Evolutionary conservation across 2,113 vertebrate species (phyloP), one percentile per base, ranked within the genome.

Genomic region (Nipponia nippon): DNA sequence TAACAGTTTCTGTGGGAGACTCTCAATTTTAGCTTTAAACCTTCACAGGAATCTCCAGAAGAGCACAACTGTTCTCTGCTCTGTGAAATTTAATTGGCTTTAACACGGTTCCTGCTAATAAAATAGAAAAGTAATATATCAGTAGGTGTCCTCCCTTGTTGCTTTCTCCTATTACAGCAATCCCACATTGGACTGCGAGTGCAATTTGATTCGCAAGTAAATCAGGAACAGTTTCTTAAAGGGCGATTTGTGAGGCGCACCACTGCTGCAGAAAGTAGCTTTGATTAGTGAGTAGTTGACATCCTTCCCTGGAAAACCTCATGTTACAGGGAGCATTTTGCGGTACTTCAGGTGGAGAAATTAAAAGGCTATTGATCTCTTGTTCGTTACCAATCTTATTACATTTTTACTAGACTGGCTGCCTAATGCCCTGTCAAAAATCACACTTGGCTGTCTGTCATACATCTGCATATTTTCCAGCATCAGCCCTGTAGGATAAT

Each of bases 1-100:
- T 97, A 97, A 95, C 89, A 21, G 65, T 87, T 97, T 95, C 96
- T 94, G 89, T 91, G 83, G 94, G 94, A 95, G 87, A 89, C 93
- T 75, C 83, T 96, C 86, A 93, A 94, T 91, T 96, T 95, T 87
- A 89, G 87, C 66, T 94, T 91, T 89, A 97, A 95, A 87, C 89
- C 96, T 96, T 97, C 87, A 85, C 94, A 77, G 95, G 96, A 85
- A 91, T 97, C 87, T 94, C 56, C 81, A 95, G 77, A 96, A 97
- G 84, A 97, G 94, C 82, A 56, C 87, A 92, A 95, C 93, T 91
- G 93, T 95, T 94, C 91, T 93, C 94, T 66, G 52, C 87, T 92
- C 96, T 92, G 17, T 93, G 93, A 95, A 96, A 96, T 97, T 87
- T 97, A 97, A 97, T 97, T 97, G 94, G 89, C 87, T 95, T 97